Evolutionary conservation across 2,113 vertebrate species (phyloP), one percentile per base, ranked within the genome.

Genomic region (Empidonax traillii): DNA sequence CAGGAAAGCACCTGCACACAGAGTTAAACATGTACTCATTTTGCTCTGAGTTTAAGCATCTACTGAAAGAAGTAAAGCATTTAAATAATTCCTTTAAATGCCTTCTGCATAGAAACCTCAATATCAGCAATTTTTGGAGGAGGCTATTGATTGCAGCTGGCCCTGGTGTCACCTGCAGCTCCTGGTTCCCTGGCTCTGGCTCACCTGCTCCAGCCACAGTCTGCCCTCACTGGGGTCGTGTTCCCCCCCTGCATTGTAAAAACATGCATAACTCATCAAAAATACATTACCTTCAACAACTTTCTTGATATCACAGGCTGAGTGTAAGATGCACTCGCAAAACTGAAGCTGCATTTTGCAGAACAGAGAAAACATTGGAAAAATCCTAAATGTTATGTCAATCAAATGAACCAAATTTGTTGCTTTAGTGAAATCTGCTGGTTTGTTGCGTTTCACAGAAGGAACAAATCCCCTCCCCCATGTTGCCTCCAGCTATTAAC

Each of bases 191-290:
- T 6, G 72, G 2, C 9, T 69, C 63, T 65, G 49, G 19, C 9
- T 30, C 72, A 49, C 31, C 37, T 84, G 91, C 27, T 87, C 37
- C 51, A 62, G 41, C 16, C 89, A 52, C 49, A 8, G 17, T 8
- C 55, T 16, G 1, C 14, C n/a, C 46, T 74, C 43, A 2, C 15
- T 0, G 0, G 41, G 49, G 37, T 52, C 3, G 0, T 16, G 28
- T 8, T 75, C 18, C 58, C 28, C 28, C 33, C 8, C 37, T 30
- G 31, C 43, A 30, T 44, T 3, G 0, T 4, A 18, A 51, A 88
- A 59, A 59, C 3, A 3, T 2, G 6, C 14, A 31, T 49, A 74
- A 51, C 61, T 83, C 78, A 41, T 35, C 58, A 68, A 89, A 81
- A 46, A 69, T 31, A 8, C 6, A 37, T 66, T 91, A 33, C 8